Base-by-base conservation (phyloP, 2,797 vertebrate genomes). In the Argyrosomus regius region DNA sequence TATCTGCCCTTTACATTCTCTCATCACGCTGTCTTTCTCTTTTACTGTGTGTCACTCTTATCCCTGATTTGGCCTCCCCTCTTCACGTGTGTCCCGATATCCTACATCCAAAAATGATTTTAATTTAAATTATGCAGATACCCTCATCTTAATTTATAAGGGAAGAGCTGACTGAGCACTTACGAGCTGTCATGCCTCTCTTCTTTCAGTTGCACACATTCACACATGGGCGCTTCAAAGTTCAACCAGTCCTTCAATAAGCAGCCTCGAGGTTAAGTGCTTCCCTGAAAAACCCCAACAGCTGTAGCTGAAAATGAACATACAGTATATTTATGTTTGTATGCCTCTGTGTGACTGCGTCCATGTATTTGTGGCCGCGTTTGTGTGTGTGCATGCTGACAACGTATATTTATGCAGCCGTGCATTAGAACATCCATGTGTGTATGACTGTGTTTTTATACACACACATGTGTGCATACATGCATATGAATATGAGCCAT, bases 401-500 rank as follows among this genome's bases (percentile, higher is more conserved):
- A 31, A 57, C 39, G 56, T 24, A 22, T 24, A 58, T 52, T 11
- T 16, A 11, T 22, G 8, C 49, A 50, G 31, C 4, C 53, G 41
- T 68, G 71, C 41, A 24, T 58, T 41, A 16, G 11, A 52, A 8
- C 28, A 9, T 48, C 18, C 12, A 8, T 52, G 52, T 70, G 65
- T 56, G 60, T 28, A 31, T 41, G 53, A 5, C 12, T 63, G 68
- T 54, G 35, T 72, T 24, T 52, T 41, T 71, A 17, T 56, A 28
- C 26, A 6, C 22, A 20, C 63, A 17, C 63, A 12, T 41, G 54
- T n/a, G 60, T 75, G 49, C 26, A n/a, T 45, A 50, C 53, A 49
- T 69, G 49, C 41, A 63, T 60, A 28, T 77, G 75, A 76, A 56
- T 64, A 77, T 64, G 77, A 86, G 74, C 85, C 81, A 76, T 82